Conservation (phyloP, 2,113 vertebrate genomes). For the Aegotheles bennettii region DNA sequence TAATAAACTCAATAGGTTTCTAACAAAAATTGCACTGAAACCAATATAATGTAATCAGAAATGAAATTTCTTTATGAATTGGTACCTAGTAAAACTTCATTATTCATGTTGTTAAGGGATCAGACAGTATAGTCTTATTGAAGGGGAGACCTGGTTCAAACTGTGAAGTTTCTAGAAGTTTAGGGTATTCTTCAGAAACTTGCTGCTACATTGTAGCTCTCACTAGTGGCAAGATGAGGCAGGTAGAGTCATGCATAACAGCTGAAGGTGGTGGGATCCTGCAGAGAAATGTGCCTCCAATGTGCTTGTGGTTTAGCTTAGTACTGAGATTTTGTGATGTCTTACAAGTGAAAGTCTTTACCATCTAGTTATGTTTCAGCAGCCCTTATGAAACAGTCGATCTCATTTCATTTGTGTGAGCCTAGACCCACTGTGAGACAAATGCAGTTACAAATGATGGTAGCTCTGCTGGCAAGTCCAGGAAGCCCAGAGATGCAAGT, state of each 20-base stretch:
- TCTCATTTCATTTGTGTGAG: neutral
- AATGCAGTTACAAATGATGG: neutral
- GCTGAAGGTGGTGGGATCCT: neutral
- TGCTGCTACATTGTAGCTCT: accelerated
- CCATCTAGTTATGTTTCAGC: neutral
- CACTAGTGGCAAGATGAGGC: neutral
- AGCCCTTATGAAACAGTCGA: neutral
- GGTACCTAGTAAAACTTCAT: neutral
- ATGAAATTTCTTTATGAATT: neutral
- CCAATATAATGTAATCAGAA: neutral
- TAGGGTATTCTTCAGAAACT: neutral
- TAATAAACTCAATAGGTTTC: neutral
- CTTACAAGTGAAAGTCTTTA: neutral
- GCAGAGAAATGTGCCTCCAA: neutral
- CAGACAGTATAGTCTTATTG: neutral
- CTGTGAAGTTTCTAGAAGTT: neutral
- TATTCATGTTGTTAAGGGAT: neutral
- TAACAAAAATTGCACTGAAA: neutral
- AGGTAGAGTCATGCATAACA: neutral
- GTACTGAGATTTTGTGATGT: neutral
- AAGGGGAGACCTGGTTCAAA: neutral
- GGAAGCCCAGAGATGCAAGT: neutral
- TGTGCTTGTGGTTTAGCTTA: neutral
- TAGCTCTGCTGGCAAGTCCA: neutral
- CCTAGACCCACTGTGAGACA: neutral